Evolutionary conservation across 2,888 invertebrate genomes (phyloP).

Genomic region (Eilema sororculum): DNA sequence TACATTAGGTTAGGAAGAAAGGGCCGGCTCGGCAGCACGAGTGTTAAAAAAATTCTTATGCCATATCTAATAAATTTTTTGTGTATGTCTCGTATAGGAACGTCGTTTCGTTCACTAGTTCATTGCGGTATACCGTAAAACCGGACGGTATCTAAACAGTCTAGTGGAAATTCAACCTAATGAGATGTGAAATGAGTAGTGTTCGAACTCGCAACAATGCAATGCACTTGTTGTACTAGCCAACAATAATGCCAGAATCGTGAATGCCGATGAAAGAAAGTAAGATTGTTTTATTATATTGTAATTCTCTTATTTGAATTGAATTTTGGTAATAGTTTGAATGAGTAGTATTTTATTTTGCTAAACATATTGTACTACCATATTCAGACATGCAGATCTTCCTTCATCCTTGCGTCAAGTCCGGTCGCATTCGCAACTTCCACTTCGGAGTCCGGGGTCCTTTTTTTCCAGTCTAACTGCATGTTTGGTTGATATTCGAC

Average conservation of each 20-base stretch:
- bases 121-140: not conserved
- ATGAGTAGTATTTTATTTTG: not conserved
- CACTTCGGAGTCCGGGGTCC: too few relatives aligned
- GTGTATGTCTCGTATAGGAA: not conserved
- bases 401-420: too few relatives aligned
- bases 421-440: too few relatives aligned
- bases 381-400: not conserved
- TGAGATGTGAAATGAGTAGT: constrained; percentile 51
- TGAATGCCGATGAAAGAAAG: not conserved
- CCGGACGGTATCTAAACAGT: not conserved
- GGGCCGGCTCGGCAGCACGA: too few relatives aligned
- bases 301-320: not conserved
- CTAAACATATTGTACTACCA: not conserved
- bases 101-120: not conserved
- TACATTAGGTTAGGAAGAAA: too few relatives aligned
- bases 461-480: too few relatives aligned
- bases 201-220: constrained; percentile 36
- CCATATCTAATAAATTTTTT: not conserved
- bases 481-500: too few relatives aligned
- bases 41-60: not conserved
- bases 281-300: not conserved
- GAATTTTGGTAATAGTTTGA: not conserved
- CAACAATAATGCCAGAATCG: not conserved
- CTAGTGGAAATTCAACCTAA: constrained; percentile 32
- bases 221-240: constrained; percentile 4